These are phyloP conservation scores for Batillaria attramentaria DNA, from an alignment of 1,140 invertebrate genomes.

Conservation along the genomic window DNA sequence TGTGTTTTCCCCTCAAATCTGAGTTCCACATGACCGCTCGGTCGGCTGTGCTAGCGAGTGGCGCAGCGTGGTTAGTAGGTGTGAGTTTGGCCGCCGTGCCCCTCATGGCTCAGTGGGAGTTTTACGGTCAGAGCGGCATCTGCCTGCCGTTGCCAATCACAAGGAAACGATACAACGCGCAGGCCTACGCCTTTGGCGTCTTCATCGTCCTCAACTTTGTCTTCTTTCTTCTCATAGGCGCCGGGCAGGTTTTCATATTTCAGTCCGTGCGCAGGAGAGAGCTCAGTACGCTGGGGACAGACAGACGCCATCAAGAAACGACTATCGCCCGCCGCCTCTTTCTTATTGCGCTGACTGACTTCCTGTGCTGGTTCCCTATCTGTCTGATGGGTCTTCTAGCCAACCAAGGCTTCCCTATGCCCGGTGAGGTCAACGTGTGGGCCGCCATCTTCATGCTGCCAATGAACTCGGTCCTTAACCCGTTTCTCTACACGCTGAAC, in stretches of 20 bases:
- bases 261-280: conserved; percentile 24
- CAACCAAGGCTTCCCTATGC: conserved; percentile 33
- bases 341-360: conserved; percentile 39
- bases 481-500: conserved; percentile 49
- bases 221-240: conserved; percentile 41
- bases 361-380: conserved; percentile 34
- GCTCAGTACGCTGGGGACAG: not conserved
- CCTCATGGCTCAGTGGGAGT: conserved; percentile 18
- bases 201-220: conserved; percentile 48
- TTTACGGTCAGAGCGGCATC: conserved; percentile 48
- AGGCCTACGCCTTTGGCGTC: conserved; percentile 41
- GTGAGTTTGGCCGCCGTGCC: conserved; percentile 30
- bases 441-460: conserved; percentile 47
- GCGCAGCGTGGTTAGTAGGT: conserved; percentile 30
- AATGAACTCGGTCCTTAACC: conserved; percentile 50
- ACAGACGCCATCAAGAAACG: conserved; percentile 25
- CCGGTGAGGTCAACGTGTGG: conserved; percentile 47
- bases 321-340: conserved; percentile 39
- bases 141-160: conserved; percentile 50
- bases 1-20: conserved; percentile 56
- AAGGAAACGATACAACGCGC: conserved; percentile 23
- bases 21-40: conserved; percentile 29
- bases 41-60: conserved; percentile 1
- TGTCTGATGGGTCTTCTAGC: conserved; percentile 36
- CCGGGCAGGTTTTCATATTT: conserved; percentile 47